phyloP scores from a whole-genome alignment of 2,797 vertebrate genomes.

The Pterois miles region DNA sequence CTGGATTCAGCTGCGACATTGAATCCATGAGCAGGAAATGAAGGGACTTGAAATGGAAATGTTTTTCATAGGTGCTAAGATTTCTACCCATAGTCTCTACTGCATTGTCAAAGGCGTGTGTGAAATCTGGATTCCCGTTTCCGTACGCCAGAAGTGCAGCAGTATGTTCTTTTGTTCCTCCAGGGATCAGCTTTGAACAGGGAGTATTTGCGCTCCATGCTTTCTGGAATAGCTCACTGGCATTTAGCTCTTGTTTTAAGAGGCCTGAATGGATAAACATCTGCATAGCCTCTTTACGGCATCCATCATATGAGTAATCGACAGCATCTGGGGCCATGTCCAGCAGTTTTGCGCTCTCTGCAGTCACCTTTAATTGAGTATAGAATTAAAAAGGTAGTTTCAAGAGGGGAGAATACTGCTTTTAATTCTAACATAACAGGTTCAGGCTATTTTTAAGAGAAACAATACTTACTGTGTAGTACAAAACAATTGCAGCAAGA shows the following conservation, averaged over 20 bases:
- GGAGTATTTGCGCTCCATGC: rapidly evolving
- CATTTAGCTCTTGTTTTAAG: constrained; percentile 46
- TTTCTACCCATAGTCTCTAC: constrained; percentile 53
- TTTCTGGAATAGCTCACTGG: not conserved
- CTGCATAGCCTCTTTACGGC: constrained; percentile 48
- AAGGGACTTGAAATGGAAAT: constrained; percentile 71
- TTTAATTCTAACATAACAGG: not conserved
- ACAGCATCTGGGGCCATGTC: constrained; percentile 41
- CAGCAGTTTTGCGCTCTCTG: not conserved
- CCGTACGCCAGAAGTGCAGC: constrained; percentile 33
- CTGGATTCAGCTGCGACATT: constrained; percentile 27
- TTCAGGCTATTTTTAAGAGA: not conserved
- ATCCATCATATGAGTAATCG: constrained; percentile 53
- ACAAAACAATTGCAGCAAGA: constrained; percentile 34
- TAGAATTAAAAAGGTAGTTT: not conserved
- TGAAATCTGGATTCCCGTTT: rapidly evolving
- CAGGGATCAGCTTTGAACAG: constrained; percentile 31
- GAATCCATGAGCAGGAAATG: constrained; percentile 75
- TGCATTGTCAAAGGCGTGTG: not conserved
- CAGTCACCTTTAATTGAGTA: constrained; percentile 34
- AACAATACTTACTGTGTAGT: constrained; percentile 45
- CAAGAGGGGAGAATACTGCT: not conserved
- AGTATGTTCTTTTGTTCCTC: constrained; percentile 35
- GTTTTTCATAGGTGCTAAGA: constrained; percentile 34
- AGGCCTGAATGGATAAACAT: constrained; percentile 39